phyloP scores from a whole-genome alignment of 2,113 vertebrate genomes.

The Paedocypris sp. region DNA sequence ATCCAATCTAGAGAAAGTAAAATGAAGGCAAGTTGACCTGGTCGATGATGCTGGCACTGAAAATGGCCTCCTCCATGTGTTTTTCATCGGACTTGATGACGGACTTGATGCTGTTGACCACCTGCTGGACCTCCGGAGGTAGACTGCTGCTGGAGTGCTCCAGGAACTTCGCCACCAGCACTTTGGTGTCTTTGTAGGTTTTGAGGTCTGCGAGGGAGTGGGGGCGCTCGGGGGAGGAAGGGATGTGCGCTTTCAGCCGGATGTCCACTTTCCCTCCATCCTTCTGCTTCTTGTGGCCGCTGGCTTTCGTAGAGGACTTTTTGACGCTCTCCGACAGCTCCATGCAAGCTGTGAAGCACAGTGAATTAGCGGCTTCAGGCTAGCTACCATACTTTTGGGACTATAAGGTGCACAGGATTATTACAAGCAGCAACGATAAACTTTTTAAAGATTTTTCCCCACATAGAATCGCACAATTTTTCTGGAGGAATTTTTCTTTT shows the following conservation, averaged over 20 bases:
- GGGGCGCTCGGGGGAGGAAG: constrained; percentile 64
- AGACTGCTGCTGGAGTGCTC: constrained; percentile 82
- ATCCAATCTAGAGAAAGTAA: too few relatives aligned
- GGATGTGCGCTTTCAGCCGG: constrained; percentile 59
- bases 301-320: constrained; percentile 42
- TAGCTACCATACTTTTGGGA: neutral
- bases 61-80: constrained; percentile 84
- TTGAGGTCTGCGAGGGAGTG: constrained; percentile 80
- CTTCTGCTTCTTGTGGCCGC: constrained; percentile 53
- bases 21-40: constrained; percentile 59
- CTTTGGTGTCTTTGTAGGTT: constrained; percentile 83
- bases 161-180: constrained; percentile 89
- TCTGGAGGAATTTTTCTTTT: too few relatives aligned
- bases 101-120: constrained; percentile 77
- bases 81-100: constrained; percentile 80
- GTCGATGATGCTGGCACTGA: constrained; percentile 77
- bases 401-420: too few relatives aligned
- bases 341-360: neutral
- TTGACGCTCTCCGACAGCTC: neutral
- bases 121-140: constrained; percentile 79
- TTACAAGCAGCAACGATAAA: too few relatives aligned
- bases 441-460: too few relatives aligned
- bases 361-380: neutral
- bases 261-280: constrained; percentile 55
- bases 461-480: too few relatives aligned